These are phyloP conservation scores for Brachionus calyciflorus DNA, from an alignment of 1,140 invertebrate species.

Conservation along the genomic window DNA sequence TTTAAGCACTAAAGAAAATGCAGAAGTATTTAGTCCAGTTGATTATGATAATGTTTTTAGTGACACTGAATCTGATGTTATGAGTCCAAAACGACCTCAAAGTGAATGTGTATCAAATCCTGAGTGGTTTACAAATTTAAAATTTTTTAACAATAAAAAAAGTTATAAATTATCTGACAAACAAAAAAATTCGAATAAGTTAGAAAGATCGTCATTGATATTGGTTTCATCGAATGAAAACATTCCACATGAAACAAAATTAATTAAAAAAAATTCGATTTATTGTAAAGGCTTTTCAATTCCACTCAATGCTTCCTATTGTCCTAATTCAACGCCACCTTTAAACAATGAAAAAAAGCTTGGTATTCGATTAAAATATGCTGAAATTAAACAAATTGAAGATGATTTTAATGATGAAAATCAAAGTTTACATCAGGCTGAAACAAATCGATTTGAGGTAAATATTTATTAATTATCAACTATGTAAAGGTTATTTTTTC, in stretches of 20 bases:
- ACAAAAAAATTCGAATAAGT: neutral
- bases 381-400: slow-evolving; percentile 4
- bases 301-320: slow-evolving; percentile 38
- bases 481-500: too few relatives aligned
- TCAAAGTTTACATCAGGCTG: neutral
- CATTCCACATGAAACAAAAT: neutral
- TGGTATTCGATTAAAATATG: neutral
- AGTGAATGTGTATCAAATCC: neutral
- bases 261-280: neutral
- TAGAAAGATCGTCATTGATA: neutral
- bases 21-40: neutral
- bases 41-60: slow-evolving; percentile 37
- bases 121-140: neutral
- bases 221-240: neutral
- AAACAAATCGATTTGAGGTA: neutral
- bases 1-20: neutral
- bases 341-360: neutral
- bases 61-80: neutral
- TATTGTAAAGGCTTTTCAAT: slow-evolving; percentile 33
- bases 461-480: neutral
- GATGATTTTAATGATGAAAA: slow-evolving; percentile 22
- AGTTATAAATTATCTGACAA: neutral
- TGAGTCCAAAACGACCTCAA: neutral
- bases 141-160: slow-evolving; percentile 30
- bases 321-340: neutral